Evolutionary conservation across 1,140 invertebrate species (phyloP), one percentile per base, ranked within the genome.

Genomic region (Trichomalopsis sarcophagae): DNA sequence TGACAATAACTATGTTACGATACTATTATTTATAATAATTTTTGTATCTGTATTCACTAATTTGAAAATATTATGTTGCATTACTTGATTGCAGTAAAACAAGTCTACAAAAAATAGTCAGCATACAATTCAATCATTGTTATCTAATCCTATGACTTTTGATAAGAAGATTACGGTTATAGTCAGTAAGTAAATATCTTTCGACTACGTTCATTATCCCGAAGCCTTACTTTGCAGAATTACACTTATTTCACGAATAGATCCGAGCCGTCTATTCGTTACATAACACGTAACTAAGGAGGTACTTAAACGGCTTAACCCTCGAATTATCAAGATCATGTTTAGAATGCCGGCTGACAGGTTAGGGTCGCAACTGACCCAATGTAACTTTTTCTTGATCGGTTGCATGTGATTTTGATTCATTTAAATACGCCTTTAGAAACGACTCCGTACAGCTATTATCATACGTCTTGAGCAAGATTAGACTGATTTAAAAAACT

Each of bases 281-380:
- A 66, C 50, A 50, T 78, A 78, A 78, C 6, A 30, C 23, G 14
- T 71, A 30, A 30, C 27, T 78, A 62, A 50, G 17, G 9, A 77
- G 75, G 36, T 17, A 77, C 40, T 77, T 77, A 77, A 33, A 62
- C n/a, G 23, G 23, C 47, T 78, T 62, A 78, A 78, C 78, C 78
- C 66, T 68, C 30, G 13, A 33, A 79, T 69, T 81, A 81, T 69
- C 78, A 69, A 81, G 78, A 81, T 69, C 55, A 81, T 14, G 55
- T 69, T 81, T 81, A 44, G 55, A 81, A 81, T 81, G 33, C 13
- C 21, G 9, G 21, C 7, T 9, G 23, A 14, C 23, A 23, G n/a
- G 13, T 73, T 79, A 11, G 62, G 77, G 77, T 79, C 33, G 13
- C 13, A 68, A 33, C 33, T 79, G 30, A 80, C 62, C 33, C 10